These are phyloP conservation scores for Dolichallabes microphthalmus DNA, from an alignment of 2,113 vertebrate species.

Conservation along the genomic window DNA sequence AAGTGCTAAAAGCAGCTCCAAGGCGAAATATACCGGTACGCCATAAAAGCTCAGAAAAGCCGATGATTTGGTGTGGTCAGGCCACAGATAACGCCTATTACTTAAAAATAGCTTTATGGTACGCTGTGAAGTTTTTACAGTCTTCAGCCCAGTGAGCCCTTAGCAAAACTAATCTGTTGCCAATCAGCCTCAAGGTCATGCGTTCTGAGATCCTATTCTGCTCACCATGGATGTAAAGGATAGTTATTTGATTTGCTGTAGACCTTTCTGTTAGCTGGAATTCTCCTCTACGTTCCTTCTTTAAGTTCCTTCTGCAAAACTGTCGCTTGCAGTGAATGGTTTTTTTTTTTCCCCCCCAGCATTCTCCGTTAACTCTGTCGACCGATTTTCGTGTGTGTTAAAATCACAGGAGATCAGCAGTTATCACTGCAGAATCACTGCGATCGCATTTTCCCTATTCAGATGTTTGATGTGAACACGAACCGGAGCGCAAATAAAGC, in stretches of 20 bases:
- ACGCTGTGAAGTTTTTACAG: neutral
- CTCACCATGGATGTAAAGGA: neutral
- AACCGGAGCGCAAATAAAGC: neutral
- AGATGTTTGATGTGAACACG: neutral
- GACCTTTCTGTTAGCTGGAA: neutral
- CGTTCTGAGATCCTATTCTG: neutral
- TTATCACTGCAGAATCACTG: neutral
- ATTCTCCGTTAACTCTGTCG: neutral
- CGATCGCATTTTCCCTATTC: neutral
- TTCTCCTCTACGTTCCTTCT: neutral
- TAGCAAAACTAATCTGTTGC: neutral
- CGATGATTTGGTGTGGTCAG: too few relatives aligned
- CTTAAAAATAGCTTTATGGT: too few relatives aligned
- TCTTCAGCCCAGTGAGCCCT: neutral
- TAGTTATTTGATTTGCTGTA: neutral
- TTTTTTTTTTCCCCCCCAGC: neutral
- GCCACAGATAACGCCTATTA: too few relatives aligned
- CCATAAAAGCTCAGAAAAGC: too few relatives aligned
- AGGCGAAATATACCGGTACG: too few relatives aligned
- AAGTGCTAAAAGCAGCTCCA: too few relatives aligned
- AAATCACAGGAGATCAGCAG: neutral
- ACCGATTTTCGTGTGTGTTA: neutral
- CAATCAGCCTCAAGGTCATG: neutral
- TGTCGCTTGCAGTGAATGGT: neutral
- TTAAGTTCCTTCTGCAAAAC: neutral